Conservation (phyloP, 2,113 vertebrate species). For the Agelaius phoeniceus region DNA sequence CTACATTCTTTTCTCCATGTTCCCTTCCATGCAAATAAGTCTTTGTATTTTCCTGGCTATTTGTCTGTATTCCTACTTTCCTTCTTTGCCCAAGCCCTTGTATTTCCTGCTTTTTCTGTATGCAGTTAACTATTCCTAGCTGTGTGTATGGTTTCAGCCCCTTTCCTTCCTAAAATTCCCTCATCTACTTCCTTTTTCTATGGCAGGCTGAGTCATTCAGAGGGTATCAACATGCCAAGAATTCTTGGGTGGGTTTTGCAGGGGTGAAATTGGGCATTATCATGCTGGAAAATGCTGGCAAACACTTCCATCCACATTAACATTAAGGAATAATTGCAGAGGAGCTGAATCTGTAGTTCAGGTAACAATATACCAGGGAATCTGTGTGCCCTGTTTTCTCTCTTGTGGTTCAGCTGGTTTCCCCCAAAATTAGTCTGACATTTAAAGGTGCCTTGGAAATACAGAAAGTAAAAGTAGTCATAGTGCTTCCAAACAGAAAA, state of each 20-base stretch:
- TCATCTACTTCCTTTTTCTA: not conserved
- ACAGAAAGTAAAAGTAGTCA: not conserved
- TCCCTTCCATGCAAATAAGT: not conserved
- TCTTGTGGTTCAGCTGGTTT: not conserved
- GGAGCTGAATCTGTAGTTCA: not conserved
- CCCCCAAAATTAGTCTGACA: not conserved
- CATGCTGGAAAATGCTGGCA: not conserved
- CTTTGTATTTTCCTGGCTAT: not conserved
- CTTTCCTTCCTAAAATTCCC: constrained; percentile 7
- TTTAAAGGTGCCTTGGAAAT: not conserved
- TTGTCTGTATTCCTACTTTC: not conserved
- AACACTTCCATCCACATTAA: not conserved
- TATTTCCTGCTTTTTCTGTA: not conserved
- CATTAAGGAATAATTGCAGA: not conserved
- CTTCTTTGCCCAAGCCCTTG: not conserved
- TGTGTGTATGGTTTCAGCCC: not conserved
- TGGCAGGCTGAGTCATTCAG: not conserved
- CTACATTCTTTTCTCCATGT: not conserved
- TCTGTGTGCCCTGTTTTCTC: not conserved
- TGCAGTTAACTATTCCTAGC: not conserved
- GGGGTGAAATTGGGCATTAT: not conserved
- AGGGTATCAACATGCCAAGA: not conserved
- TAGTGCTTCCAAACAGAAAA: not conserved
- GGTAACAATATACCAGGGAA: not conserved
- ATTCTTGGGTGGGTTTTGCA: constrained; percentile 19